Conservation (phyloP, 2,113 vertebrate species). For the Phoenicopterus ruber region DNA sequence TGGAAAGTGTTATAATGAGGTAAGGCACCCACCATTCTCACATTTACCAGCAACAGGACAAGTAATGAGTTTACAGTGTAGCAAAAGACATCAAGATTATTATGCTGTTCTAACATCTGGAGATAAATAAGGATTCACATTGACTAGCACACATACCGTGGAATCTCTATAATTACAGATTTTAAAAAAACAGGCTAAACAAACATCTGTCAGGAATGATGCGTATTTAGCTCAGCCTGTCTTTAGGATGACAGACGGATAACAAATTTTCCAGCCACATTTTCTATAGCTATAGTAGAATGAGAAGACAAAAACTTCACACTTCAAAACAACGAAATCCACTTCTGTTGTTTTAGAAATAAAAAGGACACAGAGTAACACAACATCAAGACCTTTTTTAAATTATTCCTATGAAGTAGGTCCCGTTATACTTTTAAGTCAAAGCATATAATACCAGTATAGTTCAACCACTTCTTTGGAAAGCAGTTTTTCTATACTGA, state of each 20-base stretch:
- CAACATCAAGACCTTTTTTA: not conserved
- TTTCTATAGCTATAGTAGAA: not conserved
- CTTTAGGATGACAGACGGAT: not conserved
- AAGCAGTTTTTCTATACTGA: not conserved
- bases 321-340: not conserved
- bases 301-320: not conserved
- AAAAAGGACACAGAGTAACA: not conserved
- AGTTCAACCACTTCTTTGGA: not conserved
- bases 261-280: not conserved
- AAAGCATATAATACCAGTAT: not conserved
- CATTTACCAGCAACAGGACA: not conserved
- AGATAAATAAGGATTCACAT: not conserved
- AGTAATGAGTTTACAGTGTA: not conserved
- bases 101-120: not conserved
- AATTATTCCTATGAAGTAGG: not conserved
- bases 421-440: not conserved
- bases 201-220: slow-evolving; percentile 6
- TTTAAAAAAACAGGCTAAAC: not conserved
- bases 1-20: not conserved
- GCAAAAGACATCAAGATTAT: not conserved
- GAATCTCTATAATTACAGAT: slow-evolving; percentile 3
- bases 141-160: not conserved
- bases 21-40: not conserved
- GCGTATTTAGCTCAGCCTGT: not conserved
- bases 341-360: not conserved